phyloP scores from a whole-genome alignment of 2,797 vertebrate genomes.

The Sandelia bainsii region DNA sequence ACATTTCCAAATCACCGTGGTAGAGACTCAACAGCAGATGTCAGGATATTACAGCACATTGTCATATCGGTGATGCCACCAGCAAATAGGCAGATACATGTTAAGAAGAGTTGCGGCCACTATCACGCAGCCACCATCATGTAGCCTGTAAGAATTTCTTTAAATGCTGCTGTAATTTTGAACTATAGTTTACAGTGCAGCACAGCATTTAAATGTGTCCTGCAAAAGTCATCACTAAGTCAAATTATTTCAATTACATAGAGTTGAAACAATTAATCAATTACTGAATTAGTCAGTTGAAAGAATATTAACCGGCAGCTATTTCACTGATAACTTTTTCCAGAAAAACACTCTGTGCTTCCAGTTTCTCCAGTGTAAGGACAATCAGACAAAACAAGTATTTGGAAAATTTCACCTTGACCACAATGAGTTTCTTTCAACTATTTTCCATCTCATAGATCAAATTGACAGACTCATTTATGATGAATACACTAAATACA shows the following conservation, averaged over 20 bases:
- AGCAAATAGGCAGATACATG: neutral
- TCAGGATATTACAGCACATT: neutral
- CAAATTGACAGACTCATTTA: neutral
- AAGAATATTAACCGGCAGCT: neutral
- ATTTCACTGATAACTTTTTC: neutral
- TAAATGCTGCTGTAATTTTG: no score
- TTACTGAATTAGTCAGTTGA: neutral
- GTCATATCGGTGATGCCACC: no score
- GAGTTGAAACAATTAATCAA: neutral
- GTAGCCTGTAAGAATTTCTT: no score
- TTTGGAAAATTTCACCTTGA: no score
- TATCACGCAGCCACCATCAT: no score
- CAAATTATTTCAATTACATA: neutral
- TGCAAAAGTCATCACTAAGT: neutral
- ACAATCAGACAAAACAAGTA: neutral
- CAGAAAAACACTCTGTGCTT: neutral
- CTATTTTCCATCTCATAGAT: neutral
- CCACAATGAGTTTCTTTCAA: no score
- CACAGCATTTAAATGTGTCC: neutral
- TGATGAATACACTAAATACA: neutral
- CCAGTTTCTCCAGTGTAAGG: no score
- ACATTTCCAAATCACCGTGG: neutral
- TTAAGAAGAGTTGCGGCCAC: neutral
- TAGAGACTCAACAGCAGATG: neutral
- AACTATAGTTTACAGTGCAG: neutral